Base-by-base conservation (phyloP, 2,113 vertebrate genomes). In the Rhodinocichla rosea region DNA sequence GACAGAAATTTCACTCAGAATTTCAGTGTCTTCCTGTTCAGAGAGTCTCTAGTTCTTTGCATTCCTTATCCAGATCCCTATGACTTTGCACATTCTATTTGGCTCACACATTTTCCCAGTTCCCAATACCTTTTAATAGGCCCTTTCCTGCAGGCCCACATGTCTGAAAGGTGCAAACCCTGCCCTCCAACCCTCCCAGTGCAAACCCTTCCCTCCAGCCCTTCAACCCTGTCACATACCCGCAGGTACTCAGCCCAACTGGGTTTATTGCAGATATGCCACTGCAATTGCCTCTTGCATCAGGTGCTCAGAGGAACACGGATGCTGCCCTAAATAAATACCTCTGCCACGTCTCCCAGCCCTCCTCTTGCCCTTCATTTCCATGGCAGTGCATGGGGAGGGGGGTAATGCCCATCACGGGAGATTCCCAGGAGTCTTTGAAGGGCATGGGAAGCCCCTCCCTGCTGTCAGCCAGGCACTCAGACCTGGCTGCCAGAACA, bases 381-480 rank as follows among this genome's bases (percentile, higher is more conserved):
- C 62, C 28, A 32, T 13, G 35, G 23, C 64, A 82, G 15, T 35
- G 28, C 4, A 0, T 2, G 8, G 8, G 57, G 13, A 78, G 53
- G 76, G 11, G 8, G 42, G 2, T 20, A 28, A 21, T 62, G 7
- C 6, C 26, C 39, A 13, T 18, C 6, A 33, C 32, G 14, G 52
- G 42, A 70, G 33, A 39, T 32, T 57, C 9, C 24, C 68, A 71
- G 0, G 0, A 13, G 11, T 71, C 47, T 24, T 1, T 22, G 21
- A 22, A 62, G 40, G 57, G 16, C 14, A 8, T 10, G 42, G 59
- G 52, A 85, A 83, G 11, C 12, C 30, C 7, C 23, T 56, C 30
- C 39, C 52, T 49, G 80, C 23, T 13, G 14, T 75, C 47, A 82
- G 15, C 13, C 47, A 19, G 47, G 33, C 53, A 56, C 39, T 23